Evolutionary conservation across 2,113 vertebrate species (phyloP), one percentile per base, ranked within the genome.

Genomic region (Bombycilla garrulus): DNA sequence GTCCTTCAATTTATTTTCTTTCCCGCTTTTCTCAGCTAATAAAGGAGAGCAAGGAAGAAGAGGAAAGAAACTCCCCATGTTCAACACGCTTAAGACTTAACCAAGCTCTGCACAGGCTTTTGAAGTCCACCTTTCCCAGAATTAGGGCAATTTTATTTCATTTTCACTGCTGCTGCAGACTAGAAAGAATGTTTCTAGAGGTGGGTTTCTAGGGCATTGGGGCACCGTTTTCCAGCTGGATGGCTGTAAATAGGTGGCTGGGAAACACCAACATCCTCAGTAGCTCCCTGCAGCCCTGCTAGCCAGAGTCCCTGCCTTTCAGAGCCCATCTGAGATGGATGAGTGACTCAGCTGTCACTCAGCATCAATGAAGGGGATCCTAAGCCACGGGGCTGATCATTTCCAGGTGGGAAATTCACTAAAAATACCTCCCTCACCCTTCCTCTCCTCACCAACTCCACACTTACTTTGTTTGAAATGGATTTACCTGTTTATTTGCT

Each of bases 1-100:
- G 66, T 35, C 62, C 71, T 82, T 77, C 74, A 12, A 83, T 95
- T 82, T 65, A 28, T 86, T 90, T 86, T 70, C 81, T 62, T 80
- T 36, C 19, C 14, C 33, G 24, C 33, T 90, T 69, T 82, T 40
- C 70, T 82, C 53, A 61, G 40, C 76, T 82, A 77, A 90, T 48
- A 73, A 62, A 82, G 35, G 9, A 82, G n/a, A 87, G 6, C 9
- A 44, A 67, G 13, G 24, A 82, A 38, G 26, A 81, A 81, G 35
- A 11, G 25, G 31, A 81, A 71, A 58, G 25, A 62, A 65, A 38
- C 11, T 38, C 26, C 13, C 23, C 33, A 3, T 3, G 10, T 50
- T 50, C 73, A 38, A 45, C 16, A 38, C 20, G 15, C 19, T 38
- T 35, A 74, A 78, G 38, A 84, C 73, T 81, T 76, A 57, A 90